Base-by-base conservation (phyloP, 1,140 invertebrate genomes). In the Diorhabda elongata region DNA sequence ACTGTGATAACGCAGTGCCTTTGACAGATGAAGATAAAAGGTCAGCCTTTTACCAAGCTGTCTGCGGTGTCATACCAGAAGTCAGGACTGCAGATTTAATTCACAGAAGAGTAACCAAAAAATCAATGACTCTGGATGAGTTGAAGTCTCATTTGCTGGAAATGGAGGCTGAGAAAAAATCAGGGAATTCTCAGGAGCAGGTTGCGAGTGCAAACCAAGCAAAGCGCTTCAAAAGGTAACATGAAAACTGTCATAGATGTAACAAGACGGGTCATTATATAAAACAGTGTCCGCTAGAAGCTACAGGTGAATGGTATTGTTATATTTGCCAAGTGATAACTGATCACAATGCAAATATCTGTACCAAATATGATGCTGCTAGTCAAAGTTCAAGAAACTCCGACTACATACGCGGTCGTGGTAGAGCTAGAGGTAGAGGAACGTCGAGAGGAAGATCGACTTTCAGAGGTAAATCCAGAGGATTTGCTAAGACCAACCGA, bases 21-120 rank as follows among this genome's bases (percentile, higher is more conserved):
- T 26, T 61, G 6, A 8, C 59, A 11, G 59, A 61, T 26, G 11
- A 61, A 61, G 59, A 61, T 2, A 61, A 61, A 61, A 61, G 59
- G 26, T 61, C 8, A 61, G n/a, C 59, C 7, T 61, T 61, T 26
- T 61, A 61, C 59, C 59, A 61, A 61, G 59, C 59, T 26, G 59
- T 61, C 7, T 61, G 11, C 2, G 26, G 26, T 42, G 26, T 61
- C 26, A 61, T 61, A 42, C 59, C 59, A 26, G 59, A 61, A 61
- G 11, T 26, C n/a, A 7, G 59, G 26, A 61, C n/a, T 61, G 59
- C 59, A 7, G 59, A 61, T 26, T 26, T 61, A 26, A 61, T 61
- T 8, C 59, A 42, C n/a, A 11, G 59, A 26, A 11, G 42, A 2
- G 2, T 42, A 61, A 42, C 59, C 7, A 26, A 8, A 6, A 61